Evolutionary conservation across 2,113 vertebrate genomes (phyloP), one percentile per base, ranked within the genome.

Genomic region (Tylochromis polylepis): DNA sequence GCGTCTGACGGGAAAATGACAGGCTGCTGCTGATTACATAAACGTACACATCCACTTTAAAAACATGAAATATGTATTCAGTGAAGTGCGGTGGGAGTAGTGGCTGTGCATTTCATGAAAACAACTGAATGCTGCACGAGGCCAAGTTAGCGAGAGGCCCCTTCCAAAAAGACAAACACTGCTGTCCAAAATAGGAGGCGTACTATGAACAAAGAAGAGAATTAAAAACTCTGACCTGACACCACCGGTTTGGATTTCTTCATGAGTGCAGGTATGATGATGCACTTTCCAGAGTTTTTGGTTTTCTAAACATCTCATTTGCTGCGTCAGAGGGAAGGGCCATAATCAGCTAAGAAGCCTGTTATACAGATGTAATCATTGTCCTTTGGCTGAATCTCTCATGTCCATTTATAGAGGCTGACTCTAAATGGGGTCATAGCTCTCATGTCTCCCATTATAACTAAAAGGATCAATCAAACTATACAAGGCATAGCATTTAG

Each of bases 351-450:
- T 3, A 4, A 29, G 46, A 36, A 18, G 55, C 14, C 77, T 4
- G 65, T 70, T 0, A 72, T 5, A 10, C 24, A 55, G n/a, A 82
- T 36, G 59, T 15, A 41, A 46, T n/a, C 4, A 2, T 2, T 12
- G 55, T 31, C 43, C 51, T 58, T 72, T 24, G 7, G 36, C 60
- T 67, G 49, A 79, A 24, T 43, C 5, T 7, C 11, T 20, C 8
- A 31, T 81, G 29, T 82, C n/a, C 59, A 36, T 67, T 59, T 84
- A 27, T 12, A 65, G 65, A 11, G 36, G 18, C 16, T 46, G 84
- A 29, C 8, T 83, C 56, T 84, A 59, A 62, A 29, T 18, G 31
- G 62, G 84, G 58, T 78, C 88, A 29, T 51, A n/a, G 49, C 82
- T 79, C 85, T 41, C 65, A 24, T 3, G 88, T 75, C 77, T 84